Conservation (phyloP, 1,140 invertebrate genomes). For the Phymastichus coffea region DNA sequence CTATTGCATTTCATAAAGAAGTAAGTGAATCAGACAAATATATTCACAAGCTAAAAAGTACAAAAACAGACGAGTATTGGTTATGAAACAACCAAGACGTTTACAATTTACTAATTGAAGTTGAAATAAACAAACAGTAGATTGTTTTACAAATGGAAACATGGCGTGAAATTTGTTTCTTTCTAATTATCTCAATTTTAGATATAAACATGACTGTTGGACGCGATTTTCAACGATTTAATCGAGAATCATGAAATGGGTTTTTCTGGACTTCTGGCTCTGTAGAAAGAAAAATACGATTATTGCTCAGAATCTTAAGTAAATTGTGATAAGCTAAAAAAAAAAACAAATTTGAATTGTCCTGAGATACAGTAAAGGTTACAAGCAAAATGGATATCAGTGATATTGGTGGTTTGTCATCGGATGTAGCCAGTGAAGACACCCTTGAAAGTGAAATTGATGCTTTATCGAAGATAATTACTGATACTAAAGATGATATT, state of each 20-base stretch:
- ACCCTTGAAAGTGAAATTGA: constrained; percentile 53
- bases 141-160: neutral
- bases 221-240: neutral
- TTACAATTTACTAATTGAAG: no score
- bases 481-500: constrained; percentile 40
- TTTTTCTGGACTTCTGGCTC: neutral
- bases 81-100: neutral
- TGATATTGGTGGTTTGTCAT: constrained; percentile 43
- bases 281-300: neutral
- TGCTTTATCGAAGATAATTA: constrained; percentile 51
- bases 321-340: neutral
- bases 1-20: no score
- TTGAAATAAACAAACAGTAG: neutral
- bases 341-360: neutral
- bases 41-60: neutral
- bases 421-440: constrained; percentile 43
- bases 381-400: constrained; percentile 40
- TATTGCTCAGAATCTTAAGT: no score
- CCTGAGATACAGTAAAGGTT: neutral
- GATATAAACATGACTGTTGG: neutral
- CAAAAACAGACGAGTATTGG: neutral
- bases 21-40: no score
- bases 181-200: neutral
- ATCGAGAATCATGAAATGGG: neutral
- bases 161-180: neutral